Evolutionary conservation across 1,140 invertebrate genomes (phyloP), one percentile per base, ranked within the genome.

Genomic region (Leptestheria dahalacensis): DNA sequence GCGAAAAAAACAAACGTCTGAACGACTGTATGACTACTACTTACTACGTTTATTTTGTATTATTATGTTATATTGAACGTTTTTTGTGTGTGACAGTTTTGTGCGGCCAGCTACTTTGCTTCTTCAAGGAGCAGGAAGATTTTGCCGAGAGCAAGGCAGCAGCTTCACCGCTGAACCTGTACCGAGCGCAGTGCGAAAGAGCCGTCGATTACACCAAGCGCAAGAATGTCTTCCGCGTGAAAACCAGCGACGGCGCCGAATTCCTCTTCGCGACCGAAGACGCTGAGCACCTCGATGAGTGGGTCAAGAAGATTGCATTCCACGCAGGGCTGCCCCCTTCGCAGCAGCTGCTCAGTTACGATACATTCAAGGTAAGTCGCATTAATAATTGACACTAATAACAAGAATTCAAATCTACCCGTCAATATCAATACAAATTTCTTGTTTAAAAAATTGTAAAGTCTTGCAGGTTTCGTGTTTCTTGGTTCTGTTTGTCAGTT

Each of bases 61-160:
- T 49, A 65, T n/a, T n/a, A n/a, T n/a, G n/a, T n/a, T n/a, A n/a
- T 41, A 41, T 15, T 41, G 6, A 41, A 9, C 33, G 15, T 52
- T 33, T 57, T 60, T 66, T 69, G 9, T n/a, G n/a, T n/a, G n/a
- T n/a, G n/a, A n/a, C 68, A 64, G 93, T 97, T 26, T 75, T 98
- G 1, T 97, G 92, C 69, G 94, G 94, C 0, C 94, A 99, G 70
- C 72, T 97, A 60, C 74, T 99, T 23, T 97, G 93, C 74, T 98
- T 99, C 83, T 99, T 97, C 76, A 91, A 94, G 69, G 94, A 96
- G 69, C 84, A 88, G 66, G 83, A 86, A 62, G 91, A 94, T 76
- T 97, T 96, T 73, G 80, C 82, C 59, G 75, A 75, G 61, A 83
- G 85, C 65, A 94, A 95, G 74, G 88, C 89, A 0, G 84, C 88